phyloP scores from a whole-genome alignment of 2,113 vertebrate species.

The Hiodon alosoides region DNA sequence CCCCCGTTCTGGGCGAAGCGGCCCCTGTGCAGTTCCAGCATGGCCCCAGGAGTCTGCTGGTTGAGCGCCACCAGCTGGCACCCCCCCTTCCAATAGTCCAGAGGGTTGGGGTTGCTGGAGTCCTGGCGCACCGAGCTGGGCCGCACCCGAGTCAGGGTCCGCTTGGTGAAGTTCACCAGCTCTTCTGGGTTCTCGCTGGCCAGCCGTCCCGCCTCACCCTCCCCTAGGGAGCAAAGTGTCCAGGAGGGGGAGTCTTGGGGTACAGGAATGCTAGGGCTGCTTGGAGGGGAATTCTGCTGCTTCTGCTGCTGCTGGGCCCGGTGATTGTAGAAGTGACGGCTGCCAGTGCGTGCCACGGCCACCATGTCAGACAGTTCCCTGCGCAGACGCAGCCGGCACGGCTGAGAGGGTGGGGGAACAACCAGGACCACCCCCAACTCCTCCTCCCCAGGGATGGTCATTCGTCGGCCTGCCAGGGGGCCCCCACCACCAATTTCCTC shows the following conservation, averaged over 20 bases:
- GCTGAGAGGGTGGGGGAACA: constrained; percentile 68
- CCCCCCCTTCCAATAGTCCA: constrained; percentile 96
- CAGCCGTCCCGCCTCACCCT: constrained; percentile 83
- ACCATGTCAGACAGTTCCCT: constrained; percentile 86
- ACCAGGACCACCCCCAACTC: constrained; percentile 66
- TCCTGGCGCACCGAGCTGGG: constrained; percentile 89
- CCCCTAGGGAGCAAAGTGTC: constrained; percentile 89
- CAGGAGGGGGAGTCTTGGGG: constrained; percentile 59
- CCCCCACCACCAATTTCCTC: constrained; percentile 83
- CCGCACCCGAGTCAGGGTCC: constrained; percentile 80
- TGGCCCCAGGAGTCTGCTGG: constrained; percentile 92
- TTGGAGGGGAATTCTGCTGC: constrained; percentile 75
- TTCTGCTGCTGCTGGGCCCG: constrained; percentile 39
- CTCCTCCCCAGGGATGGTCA: constrained; percentile 71
- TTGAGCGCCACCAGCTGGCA: constrained; percentile 96
- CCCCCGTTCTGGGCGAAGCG: constrained; percentile 91
- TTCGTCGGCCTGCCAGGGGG: constrained; percentile 59
- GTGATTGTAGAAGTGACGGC: constrained; percentile 70
- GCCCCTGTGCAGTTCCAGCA: constrained; percentile 90
- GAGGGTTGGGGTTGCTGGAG: constrained; percentile 94
- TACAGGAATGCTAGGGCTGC: constrained; percentile 56
- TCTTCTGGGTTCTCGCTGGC: constrained; percentile 89
- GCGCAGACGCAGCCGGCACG: constrained; percentile 75
- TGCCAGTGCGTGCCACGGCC: constrained; percentile 72
- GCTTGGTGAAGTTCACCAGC: constrained; percentile 93